These are phyloP conservation scores for Terrapene triunguis DNA, from an alignment of 2,113 vertebrate species.

Conservation along the genomic window DNA sequence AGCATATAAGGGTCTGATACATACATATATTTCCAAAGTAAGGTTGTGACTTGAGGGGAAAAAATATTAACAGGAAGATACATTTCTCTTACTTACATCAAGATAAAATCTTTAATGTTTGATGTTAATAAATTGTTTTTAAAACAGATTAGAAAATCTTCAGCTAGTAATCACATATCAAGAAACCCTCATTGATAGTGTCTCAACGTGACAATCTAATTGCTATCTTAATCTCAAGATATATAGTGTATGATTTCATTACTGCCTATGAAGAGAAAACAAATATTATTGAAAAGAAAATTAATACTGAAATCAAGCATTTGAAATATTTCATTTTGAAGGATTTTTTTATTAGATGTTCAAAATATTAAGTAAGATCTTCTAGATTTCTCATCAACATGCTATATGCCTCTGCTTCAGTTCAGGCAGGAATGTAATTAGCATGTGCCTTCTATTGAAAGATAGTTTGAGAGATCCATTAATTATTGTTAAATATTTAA, in stretches of 20 bases:
- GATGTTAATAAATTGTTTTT: constrained; percentile 20
- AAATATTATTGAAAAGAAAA: not conserved
- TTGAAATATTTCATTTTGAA: not conserved
- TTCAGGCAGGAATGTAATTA: not conserved
- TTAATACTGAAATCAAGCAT: not conserved
- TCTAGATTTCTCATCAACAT: not conserved
- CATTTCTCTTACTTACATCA: not conserved
- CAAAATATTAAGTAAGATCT: not conserved
- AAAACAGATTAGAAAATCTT: not conserved
- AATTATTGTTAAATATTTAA: constrained; percentile 25
- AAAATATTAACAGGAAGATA: constrained; percentile 6
- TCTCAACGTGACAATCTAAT: not conserved
- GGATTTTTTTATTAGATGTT: not conserved
- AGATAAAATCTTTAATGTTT: constrained; percentile 16
- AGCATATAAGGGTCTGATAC: not conserved
- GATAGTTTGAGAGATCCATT: not conserved
- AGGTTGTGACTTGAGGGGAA: not conserved
- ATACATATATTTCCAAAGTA: not conserved
- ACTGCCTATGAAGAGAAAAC: not conserved
- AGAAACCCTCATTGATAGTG: not conserved
- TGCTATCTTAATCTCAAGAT: not conserved
- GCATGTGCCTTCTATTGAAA: not conserved
- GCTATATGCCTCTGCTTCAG: not conserved
- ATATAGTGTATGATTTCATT: not conserved
- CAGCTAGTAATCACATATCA: constrained; percentile 15